Evolutionary conservation across 2,113 vertebrate species (phyloP).

Genomic region (Eonycteris spelaea): DNA sequence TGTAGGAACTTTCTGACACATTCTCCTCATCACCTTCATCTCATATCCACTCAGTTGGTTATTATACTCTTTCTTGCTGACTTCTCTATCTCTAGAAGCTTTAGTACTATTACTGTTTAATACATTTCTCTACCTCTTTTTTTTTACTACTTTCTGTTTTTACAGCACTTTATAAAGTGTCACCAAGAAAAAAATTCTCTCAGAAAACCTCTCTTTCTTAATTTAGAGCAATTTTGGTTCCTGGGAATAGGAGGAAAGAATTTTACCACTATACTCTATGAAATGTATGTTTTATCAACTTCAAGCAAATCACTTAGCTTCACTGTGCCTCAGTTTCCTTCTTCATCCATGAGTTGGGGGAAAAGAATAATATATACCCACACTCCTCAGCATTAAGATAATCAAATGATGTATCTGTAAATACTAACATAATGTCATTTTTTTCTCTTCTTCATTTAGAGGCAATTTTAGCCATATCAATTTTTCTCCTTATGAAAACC

Average conservation of each 20-base stretch:
- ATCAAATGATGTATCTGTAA: background rate
- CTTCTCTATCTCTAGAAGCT: background rate
- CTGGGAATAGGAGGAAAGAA: background rate
- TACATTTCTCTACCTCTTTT: background rate
- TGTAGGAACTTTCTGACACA: background rate
- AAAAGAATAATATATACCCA: background rate
- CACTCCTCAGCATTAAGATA: background rate
- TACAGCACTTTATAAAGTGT: slow-evolving; percentile 9
- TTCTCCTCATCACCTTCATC: background rate
- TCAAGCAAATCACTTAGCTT: background rate
- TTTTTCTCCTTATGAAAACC: background rate
- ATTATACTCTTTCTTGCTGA: background rate
- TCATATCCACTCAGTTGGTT: background rate
- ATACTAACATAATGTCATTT: background rate
- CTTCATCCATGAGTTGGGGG: background rate
- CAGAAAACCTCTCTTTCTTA: background rate
- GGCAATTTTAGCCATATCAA: background rate
- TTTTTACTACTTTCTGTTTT: background rate
- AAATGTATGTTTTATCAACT: background rate
- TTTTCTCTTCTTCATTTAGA: background rate
- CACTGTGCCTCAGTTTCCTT: background rate
- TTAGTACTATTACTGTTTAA: background rate
- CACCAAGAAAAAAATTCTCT: background rate
- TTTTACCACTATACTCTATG: background rate
- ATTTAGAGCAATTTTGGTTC: background rate